Conservation (phyloP, 1,140 invertebrate species). For the Lepidurus couesii region DNA sequence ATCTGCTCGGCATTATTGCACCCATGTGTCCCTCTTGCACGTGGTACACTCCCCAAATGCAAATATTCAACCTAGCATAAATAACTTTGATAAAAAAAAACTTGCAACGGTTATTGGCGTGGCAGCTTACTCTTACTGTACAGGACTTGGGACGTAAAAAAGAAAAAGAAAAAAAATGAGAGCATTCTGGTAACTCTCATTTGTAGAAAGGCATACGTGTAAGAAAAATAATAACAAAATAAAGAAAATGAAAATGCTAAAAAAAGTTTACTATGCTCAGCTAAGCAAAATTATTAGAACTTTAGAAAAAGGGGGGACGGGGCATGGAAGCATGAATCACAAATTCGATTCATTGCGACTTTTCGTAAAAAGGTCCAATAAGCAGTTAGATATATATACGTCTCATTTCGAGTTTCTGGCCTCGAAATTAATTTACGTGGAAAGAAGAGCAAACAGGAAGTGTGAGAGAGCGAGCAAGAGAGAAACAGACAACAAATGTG, state of each 20-base stretch:
- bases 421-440: neutral
- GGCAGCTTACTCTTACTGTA: conserved; percentile 1
- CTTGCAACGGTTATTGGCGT: conserved; percentile 13
- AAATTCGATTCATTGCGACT: conserved; percentile 3
- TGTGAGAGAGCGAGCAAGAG: neutral
- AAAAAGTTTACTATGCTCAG: neutral
- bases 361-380: neutral
- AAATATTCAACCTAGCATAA: conserved; percentile 10
- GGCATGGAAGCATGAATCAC: conserved; percentile 8
- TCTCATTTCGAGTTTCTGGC: neutral
- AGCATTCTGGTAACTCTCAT: neutral
- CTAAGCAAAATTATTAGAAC: conserved; percentile 14
- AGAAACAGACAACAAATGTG: neutral
- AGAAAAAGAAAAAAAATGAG: neutral
- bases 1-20: conserved; percentile 13
- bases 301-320: neutral
- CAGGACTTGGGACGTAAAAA: neutral
- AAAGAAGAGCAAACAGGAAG: neutral
- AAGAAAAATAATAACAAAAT: neutral
- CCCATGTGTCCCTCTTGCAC: conserved; percentile 9
- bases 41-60: neutral
- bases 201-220: neutral
- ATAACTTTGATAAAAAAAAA: conserved; percentile 16
- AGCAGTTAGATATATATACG: neutral
- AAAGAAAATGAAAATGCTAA: neutral